Percentiles rank a stretch among this genome's conserved stretches.
Evolutionary conservation across 2,113 vertebrate genomes (phyloP).

Genomic region (Eubucco bourcierii): DNA sequence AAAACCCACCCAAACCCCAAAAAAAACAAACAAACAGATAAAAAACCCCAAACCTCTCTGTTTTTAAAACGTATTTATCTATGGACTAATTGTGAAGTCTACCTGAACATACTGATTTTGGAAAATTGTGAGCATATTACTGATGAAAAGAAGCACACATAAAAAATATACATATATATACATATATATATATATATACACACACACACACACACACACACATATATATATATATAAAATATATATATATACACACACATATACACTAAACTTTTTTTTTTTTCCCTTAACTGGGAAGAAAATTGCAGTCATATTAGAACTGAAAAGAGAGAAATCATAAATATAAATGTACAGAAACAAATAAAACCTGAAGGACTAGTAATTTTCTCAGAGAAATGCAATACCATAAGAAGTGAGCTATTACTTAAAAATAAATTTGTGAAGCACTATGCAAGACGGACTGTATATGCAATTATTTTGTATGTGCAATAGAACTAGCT

Average conservation of each 20-base stretch:
- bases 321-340: neutral
- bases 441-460: neutral
- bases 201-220: too few relatives aligned
- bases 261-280: neutral
- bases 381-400: neutral
- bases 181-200: too few relatives aligned
- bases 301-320: neutral
- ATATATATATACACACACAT: too few relatives aligned
- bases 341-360: neutral
- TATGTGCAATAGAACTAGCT: neutral
- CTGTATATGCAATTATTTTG: neutral
- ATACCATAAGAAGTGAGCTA: neutral
- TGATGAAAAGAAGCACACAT: neutral
- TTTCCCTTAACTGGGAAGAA: neutral
- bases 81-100: neutral
- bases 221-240: neutral
- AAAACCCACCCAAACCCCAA: too few relatives aligned
- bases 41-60: neutral
- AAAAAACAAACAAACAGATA: too few relatives aligned
- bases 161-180: neutral
- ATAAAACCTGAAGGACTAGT: neutral
- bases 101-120: neutral
- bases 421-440: slow-evolving; percentile 29
- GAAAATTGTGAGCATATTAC: neutral
- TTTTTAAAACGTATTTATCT: neutral